A percentile compares a stretch with the other conserved stretches of the same genome.
These are phyloP conservation scores for Rotaria socialis DNA, from an alignment of 2,888 invertebrate species.

Conservation along the genomic window DNA sequence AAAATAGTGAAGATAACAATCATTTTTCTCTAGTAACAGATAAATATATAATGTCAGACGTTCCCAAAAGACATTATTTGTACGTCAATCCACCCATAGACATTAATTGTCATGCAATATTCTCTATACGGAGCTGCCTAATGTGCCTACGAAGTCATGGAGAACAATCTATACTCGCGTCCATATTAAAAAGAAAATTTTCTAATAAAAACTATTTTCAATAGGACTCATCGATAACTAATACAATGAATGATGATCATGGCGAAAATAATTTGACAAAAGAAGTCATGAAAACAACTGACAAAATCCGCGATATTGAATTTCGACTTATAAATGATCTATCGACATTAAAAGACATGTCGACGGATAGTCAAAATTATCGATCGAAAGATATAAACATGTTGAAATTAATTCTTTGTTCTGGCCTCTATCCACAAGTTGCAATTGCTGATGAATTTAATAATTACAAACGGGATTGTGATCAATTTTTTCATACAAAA, in stretches of 20 bases:
- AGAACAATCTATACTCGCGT: too few species aligned
- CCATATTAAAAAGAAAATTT: too few species aligned
- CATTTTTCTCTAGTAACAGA: too few species aligned
- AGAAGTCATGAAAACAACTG: conserved; percentile 67
- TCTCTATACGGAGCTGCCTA: too few species aligned
- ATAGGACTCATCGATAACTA: conserved; percentile 51
- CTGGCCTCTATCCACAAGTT: conserved; percentile 89
- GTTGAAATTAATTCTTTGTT: conserved; percentile 71
- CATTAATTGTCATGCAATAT: too few species aligned
- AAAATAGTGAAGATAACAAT: too few species aligned
- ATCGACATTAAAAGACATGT: conserved; percentile 58
- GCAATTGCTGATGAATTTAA: conserved; percentile 91
- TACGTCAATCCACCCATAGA: too few species aligned
- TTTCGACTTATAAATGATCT: conserved; percentile 76
- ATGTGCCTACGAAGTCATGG: too few species aligned
- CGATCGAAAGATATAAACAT: conserved; percentile 52
- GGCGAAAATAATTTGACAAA: conserved; percentile 57
- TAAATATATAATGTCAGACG: too few species aligned
- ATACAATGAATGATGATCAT: conserved; percentile 60
- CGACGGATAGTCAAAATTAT: conserved; percentile 24
- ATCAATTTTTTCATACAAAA: conserved; percentile 61
- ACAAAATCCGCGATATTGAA: conserved; percentile 75
- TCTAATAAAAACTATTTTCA: too few species aligned
- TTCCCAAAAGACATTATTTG: too few species aligned
- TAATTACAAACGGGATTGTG: conserved; percentile 70